Base-by-base conservation (phyloP, 2,888 invertebrate genomes). In the Trissoscelio sp. region DNA sequence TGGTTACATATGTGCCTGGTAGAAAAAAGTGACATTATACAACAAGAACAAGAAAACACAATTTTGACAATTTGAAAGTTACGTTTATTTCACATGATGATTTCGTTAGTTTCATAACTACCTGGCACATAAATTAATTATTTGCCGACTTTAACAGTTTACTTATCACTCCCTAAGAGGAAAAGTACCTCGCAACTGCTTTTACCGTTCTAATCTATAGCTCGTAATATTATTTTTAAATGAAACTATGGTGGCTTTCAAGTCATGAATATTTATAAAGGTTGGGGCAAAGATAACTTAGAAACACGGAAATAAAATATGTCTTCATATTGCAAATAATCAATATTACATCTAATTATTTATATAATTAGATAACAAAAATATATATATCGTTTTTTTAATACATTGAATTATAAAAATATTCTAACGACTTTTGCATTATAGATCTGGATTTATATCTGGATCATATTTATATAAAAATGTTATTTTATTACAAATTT, bases 171-270 rank as follows among this genome's bases (percentile, higher is more conserved):
- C 11, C 14, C 16, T 60, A 22, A 37, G 22, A 58, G 7, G 57
- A 20, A 39, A 58, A 58, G 24, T n/a, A 20, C 28, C 9, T 44
- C 28, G 24, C 5, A 44, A 44, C 14, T 37, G 3, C 9, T 42
- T 42, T 24, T 44, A 42, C 11, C 24, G 7, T 1, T n/a, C 18
- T 28, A 46, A 62, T 46, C 62, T 46, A 46, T 62, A 62, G 42
- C 60, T 60, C 44, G 31, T 62, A 0, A 44, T 14, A 62, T 44
- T 46, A 62, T 62, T 62, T 31, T 62, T 62, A 46, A 46, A 62
- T 31, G 46, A 62, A 44, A 62, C 24, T 62, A 62, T 37, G 42
- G 44, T n/a, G 5, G 24, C 16, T 44, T 24, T 16, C 31, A 31
- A 46, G 18, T 31, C 31, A 46, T 46, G 46, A 16, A 46, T 46